These are phyloP conservation scores for Drosophila eugracilis DNA, from an alignment of 1,140 invertebrate genomes.

Conservation along the genomic window DNA sequence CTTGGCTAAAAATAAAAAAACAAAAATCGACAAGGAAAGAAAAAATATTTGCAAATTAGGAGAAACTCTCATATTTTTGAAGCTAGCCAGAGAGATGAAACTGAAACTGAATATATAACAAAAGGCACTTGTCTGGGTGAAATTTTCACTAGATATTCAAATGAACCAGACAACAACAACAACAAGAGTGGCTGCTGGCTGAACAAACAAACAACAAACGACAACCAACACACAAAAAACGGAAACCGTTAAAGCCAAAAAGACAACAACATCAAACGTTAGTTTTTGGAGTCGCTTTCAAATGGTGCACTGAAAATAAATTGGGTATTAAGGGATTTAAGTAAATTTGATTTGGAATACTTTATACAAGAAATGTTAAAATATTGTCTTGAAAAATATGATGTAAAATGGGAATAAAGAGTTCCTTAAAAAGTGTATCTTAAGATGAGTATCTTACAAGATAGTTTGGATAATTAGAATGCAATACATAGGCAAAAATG, in stretches of 20 bases:
- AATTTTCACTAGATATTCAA: constrained; percentile 82
- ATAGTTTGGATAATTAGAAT: too few relatives aligned
- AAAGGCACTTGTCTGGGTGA: constrained; percentile 82
- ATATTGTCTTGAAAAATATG: too few relatives aligned
- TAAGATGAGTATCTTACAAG: too few relatives aligned
- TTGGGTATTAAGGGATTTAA: too few relatives aligned
- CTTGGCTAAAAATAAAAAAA: constrained; percentile 17
- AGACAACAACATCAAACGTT: constrained; percentile 58
- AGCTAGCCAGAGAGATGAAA: constrained; percentile 41
- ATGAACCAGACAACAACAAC: constrained; percentile 67
- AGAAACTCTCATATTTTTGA: constrained; percentile 68
- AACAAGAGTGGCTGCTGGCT: constrained; percentile 42
- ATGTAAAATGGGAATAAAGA: too few relatives aligned
- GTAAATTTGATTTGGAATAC: too few relatives aligned
- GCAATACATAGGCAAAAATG: too few relatives aligned
- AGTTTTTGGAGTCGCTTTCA: constrained; percentile 74
- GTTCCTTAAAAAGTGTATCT: too few relatives aligned
- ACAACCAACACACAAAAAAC: constrained; percentile 70
- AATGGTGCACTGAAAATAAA: constrained; percentile 59
- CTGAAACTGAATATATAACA: constrained; percentile 66
- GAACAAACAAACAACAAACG: constrained; percentile 73
- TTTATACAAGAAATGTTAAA: too few relatives aligned
- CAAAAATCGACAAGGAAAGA: constrained; percentile 8
- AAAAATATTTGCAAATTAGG: constrained; percentile 79
- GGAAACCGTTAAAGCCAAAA: constrained; percentile 80